Base-by-base conservation (phyloP, 2,797 vertebrate species). In the Stomatorhinus walkeri region DNA sequence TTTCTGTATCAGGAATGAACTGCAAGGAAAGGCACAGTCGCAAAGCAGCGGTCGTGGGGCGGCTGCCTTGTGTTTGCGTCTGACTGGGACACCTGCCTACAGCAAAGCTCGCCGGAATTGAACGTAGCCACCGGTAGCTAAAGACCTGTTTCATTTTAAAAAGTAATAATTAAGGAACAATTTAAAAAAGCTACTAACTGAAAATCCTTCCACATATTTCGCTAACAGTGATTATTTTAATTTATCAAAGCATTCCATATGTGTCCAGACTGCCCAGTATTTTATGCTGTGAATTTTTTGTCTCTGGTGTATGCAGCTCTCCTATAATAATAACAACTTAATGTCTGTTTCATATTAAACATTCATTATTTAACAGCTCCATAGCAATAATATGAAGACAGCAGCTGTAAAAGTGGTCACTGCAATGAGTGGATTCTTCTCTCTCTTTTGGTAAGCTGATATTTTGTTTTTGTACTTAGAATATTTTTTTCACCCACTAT, bases 1-100 rank as follows among this genome's bases (percentile, higher is more conserved):
- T 91, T 91, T 89, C 89, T 91, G 92, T 91, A 89, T 89, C 89
- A 68, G 91, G 91, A 91, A 92, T 93, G 95, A 95, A 95, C 94
- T 94, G 90, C 85, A 0, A 49, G 91, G 88, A 54, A 8, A 16
- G 85, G 72, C 54, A 90, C 12, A 51, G 68, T 32, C 19, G 22
- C 22, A 92, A 93, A 64, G 91, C 90, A 84, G 87, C 88, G 90
- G 88, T 92, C 90, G 90, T 88, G 90, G 90, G 51, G 10, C 87
- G 76, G 90, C 91, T 91, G 91, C 90, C 89, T 89, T 92, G 89
- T 91, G 89, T 92, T 92, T 90, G 61, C 59, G 91, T 93, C 93
- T 92, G 89, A 89, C 90, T 90, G 28, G 89, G 92, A 92, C 90
- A 92, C 93, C 93, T 94, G 91, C 91, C 89, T 86, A 90, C 93